phyloP scores from a whole-genome alignment of 2,888 invertebrate genomes.

The Hirtodrosophila confusa region DNA sequence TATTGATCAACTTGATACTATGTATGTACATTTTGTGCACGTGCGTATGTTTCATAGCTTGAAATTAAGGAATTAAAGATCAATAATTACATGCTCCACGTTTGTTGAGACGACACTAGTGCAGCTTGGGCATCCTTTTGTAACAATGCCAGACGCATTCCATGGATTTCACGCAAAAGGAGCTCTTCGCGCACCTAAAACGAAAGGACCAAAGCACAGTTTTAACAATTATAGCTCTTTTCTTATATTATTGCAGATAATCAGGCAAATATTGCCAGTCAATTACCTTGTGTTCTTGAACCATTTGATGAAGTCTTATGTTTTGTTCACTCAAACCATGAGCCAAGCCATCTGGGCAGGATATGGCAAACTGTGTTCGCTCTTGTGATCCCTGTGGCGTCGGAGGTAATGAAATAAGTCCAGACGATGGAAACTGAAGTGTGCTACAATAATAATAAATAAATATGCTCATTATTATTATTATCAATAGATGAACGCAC shows the following conservation, averaged over 20 bases:
- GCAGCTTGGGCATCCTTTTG: constrained; percentile 87
- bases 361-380: constrained; percentile 80
- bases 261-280: not conserved
- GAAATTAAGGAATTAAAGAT: not conserved
- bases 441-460: constrained; percentile 55
- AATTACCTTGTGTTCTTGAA: constrained; percentile 90
- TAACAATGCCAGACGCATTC: constrained; percentile 90
- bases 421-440: constrained; percentile 80
- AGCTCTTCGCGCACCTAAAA: constrained; percentile 90
- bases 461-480: too few relatives aligned
- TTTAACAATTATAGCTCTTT: not conserved
- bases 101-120: constrained; percentile 85
- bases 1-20: not conserved
- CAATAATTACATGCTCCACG: constrained; percentile 84
- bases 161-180: constrained; percentile 90
- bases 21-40: constrained; percentile 11
- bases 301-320: constrained; percentile 91
- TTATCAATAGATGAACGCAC: too few relatives aligned
- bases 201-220: not conserved
- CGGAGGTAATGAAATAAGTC: constrained; percentile 83
- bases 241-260: not conserved
- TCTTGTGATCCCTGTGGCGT: constrained; percentile 85
- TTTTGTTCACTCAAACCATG: constrained; percentile 84
- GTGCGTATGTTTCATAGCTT: constrained; percentile 1
- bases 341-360: constrained; percentile 84